These are phyloP conservation scores for Mastomys natalensis DNA, from an alignment of 2,113 vertebrate genomes.

Conservation along the genomic window DNA sequence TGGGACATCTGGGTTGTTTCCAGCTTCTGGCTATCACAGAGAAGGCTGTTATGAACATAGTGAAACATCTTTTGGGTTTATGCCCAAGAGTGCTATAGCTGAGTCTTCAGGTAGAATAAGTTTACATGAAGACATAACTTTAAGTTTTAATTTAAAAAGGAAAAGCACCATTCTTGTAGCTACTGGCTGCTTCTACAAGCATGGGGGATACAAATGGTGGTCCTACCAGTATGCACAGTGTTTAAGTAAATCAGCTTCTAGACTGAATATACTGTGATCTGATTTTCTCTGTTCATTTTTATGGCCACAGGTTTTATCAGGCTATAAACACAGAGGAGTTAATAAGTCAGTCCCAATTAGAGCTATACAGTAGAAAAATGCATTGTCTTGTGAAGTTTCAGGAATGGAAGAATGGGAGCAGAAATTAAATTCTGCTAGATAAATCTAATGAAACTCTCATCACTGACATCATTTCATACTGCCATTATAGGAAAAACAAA, in stretches of 20 bases:
- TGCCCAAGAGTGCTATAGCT: no score
- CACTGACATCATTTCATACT: background rate
- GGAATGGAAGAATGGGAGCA: background rate
- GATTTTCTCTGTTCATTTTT: background rate
- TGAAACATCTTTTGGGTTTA: no score
- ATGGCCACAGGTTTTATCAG: background rate
- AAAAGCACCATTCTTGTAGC: background rate
- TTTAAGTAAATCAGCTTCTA: background rate
- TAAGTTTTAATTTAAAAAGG: background rate
- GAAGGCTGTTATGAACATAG: no score
- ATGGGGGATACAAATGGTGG: background rate
- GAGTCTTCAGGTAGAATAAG: no score
- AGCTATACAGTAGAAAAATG: background rate
- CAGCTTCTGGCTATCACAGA: no score
- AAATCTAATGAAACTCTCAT: background rate
- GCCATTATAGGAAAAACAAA: background rate
- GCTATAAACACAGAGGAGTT: background rate
- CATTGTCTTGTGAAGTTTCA: background rate
- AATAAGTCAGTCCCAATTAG: background rate
- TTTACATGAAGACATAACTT: background rate
- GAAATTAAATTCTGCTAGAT: background rate
- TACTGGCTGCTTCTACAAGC: background rate
- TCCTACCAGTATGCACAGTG: background rate
- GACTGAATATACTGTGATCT: background rate
- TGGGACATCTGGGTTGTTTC: no score